phyloP scores from a whole-genome alignment of 2,113 vertebrate genomes.

The Myiozetetes cayanensis region DNA sequence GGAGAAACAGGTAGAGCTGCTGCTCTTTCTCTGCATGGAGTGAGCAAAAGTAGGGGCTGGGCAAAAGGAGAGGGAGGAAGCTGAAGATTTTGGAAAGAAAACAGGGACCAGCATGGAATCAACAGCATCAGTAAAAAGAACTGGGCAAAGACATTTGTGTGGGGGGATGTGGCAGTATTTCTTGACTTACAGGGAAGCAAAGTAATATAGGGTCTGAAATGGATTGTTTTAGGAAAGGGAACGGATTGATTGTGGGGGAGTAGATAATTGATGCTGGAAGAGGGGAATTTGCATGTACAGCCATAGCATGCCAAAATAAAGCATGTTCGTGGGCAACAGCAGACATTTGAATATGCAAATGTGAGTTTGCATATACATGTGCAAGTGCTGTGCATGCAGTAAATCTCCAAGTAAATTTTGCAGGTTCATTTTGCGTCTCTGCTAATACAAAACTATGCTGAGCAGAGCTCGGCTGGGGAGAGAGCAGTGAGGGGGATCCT shows the following conservation, averaged over 20 bases:
- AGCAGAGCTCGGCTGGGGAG: background rate
- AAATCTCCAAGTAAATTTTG: constrained; percentile 1
- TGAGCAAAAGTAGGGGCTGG: background rate
- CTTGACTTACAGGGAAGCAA: background rate
- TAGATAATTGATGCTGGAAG: background rate
- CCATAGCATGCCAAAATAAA: background rate
- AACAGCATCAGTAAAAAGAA: background rate
- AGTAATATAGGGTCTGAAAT: background rate
- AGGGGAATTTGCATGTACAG: constrained; percentile 4
- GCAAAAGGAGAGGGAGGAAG: background rate
- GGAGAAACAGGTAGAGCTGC: background rate
- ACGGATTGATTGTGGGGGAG: background rate
- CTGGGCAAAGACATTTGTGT: background rate
- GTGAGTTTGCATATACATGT: background rate
- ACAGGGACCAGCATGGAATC: background rate
- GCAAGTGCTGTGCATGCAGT: background rate
- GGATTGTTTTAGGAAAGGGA: background rate
- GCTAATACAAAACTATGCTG: background rate
- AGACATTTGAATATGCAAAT: constrained; percentile 22
- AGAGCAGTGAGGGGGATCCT: background rate
- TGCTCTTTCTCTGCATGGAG: background rate
- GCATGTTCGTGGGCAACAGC: background rate
- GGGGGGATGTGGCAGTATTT: background rate
- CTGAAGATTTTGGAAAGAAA: background rate
- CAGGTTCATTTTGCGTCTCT: background rate